Evolutionary conservation across 2,113 vertebrate species (phyloP), one percentile per base, ranked within the genome.

Genomic region (Athene cunicularia): DNA sequence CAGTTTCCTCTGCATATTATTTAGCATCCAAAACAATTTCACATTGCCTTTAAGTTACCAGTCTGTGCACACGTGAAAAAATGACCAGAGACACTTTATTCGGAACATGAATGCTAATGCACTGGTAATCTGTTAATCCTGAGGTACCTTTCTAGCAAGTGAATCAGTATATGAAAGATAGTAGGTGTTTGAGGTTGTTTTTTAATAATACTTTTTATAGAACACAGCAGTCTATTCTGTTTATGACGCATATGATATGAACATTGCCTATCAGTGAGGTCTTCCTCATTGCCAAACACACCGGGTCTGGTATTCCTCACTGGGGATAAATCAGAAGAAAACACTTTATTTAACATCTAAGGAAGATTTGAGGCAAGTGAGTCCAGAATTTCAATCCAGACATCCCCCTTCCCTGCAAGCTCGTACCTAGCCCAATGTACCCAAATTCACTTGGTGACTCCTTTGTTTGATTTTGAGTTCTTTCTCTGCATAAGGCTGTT

Each of bases 1-100:
- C 35, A 70, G 76, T 94, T 96, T 95, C 60, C 79, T 88, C 84
- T 59, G 68, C 87, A 45, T 92, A 50, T 85, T 93, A 80, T 68
- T 95, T 93, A 80, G 80, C 84, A 72, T 86, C 52, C 79, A 75
- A 49, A 68, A 27, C 81, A 63, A 58, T 74, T 87, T 93, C 84
- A 43, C 24, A 10, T 43, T 41, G 74, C 80, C 85, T 80, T 37
- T 67, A 70, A 90, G 72, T 49, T 62, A 72, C 76, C 32, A 32
- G 55, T 23, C 27, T 41, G 60, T 68, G 80, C 63, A 62, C 72
- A 17, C 22, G 33, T 20, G n/a, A 24, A 21, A 74, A 84, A 88
- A 60, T 66, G 35, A 50, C 88, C 35, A 9, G 80, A 35, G 35
- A 52, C 30, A 21, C 80, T 87, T 89, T 71, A 91, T 91, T 93